Base-by-base conservation (phyloP, 2,113 vertebrate genomes). In the Oryzias celebensis region DNA sequence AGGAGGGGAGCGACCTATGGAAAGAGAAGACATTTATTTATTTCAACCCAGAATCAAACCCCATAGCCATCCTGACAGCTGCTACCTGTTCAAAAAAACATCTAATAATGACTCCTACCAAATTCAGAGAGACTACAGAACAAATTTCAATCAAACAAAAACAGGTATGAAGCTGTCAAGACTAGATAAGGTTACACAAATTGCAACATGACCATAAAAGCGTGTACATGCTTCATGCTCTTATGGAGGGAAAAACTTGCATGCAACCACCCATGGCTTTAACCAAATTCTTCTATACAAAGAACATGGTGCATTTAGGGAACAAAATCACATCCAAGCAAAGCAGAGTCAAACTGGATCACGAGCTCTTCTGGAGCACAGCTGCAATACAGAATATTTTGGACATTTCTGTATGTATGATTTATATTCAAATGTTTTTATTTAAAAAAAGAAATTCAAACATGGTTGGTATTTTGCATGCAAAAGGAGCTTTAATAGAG, bases 1-100 rank as follows among this genome's bases (percentile, higher is more conserved):
- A 0, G 96, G 96, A 16, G 97, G 97, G 49, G 97, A 98, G 7
- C 97, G 97, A 74, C 93, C 96, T 97, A 63, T 58, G 61, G 56
- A 41, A 45, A 68, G 18, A n/a, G 1, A 1, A 5, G 4, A 70
- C 20, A 67, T 16, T 16, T 22, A 67, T 16, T 16, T 22, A 56
- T 56, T 28, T 74, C 7, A 14, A 45, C 3, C 49, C n/a, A 57
- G 28, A 15, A 16, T 28, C 15, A 46, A 4, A 26, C 23, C 31
- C 12, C 18, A 58, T 18, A 48, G 16, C 46, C 14, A 58, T 62
- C 70, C 56, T 82, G 72, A 82, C 82, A 91, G 83, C 68, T 65
- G 72, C 56, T 68, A 76, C 81, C 77, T 77, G 78, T 23, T 45
- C 20, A 20, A n/a, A 51, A 14, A 36, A 36, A 10, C 36, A 36